Base-by-base conservation (phyloP, 92 coral and sea anemone species). In the Pocillopora meandrina region DNA sequence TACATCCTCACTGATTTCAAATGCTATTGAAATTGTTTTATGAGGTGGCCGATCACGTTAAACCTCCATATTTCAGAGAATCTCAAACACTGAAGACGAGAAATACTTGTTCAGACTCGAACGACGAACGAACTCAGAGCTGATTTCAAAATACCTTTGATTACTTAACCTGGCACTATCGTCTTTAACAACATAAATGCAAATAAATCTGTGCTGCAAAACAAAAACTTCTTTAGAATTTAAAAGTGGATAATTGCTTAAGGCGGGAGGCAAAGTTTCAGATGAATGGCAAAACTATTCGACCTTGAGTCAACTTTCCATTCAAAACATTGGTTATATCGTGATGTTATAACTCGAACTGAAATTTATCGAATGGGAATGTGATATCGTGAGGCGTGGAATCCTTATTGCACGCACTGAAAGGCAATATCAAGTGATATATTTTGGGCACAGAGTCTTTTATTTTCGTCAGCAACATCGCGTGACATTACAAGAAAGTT, bases 391-490 rank as follows among this genome's bases (percentile, higher is more conserved):
- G 57, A 64, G 55, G 61, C 63, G 15, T n/a, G 83, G 62, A 65
- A 65, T 49, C 49, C 61, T 49, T 79, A 23, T 63, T 17, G 55
- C 66, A 55, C 61, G 42, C 62, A 64, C 13, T 1, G 23, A 20
- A 66, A 5, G 36, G n/a, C 74, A 65, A 65, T 65, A 65, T 67
- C 74, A 65, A 79, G 33, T 79, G 52, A 52, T 59, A 12, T 67
- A 66, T 65, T 79, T 79, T 55, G 65, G 67, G 83, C 52, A 12
- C 72, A 7, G 65, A 15, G 35, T 64, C 33, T 42, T 5, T 65
- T 65, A 67, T 66, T 79, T 79, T 79, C 34, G 83, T 26, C 31
- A 17, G n/a, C 16, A 66, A 66, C 12, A 79, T 79, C 83, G 83
- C 83, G 83, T 79, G 83, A 79, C 83, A 26, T 4, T 19, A 23